A percentile compares a stretch with the other conserved stretches of the same genome.
Evolutionary conservation across 1,140 invertebrate species (phyloP).

Genomic region (Popillia japonica): DNA sequence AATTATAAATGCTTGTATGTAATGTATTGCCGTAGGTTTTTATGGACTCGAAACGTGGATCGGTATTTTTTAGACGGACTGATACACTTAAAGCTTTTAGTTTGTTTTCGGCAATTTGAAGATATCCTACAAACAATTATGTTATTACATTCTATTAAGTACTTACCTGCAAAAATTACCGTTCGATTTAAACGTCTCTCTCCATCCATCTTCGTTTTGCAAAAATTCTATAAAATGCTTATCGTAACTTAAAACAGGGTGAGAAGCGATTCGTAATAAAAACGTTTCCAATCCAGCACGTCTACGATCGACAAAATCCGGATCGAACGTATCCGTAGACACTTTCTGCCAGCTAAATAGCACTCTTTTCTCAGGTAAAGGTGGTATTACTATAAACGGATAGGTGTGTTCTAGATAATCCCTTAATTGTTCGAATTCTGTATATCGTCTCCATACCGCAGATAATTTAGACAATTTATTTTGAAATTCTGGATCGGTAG

Average conservation of each 20-base stretch:
- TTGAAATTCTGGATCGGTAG: slow-evolving; percentile 75
- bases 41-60: slow-evolving; percentile 77
- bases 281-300: slow-evolving; percentile 85
- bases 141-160: background rate
- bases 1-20: slow-evolving; percentile 70
- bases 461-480: slow-evolving; percentile 69
- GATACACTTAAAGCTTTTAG: slow-evolving; percentile 78
- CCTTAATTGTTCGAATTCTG: slow-evolving; percentile 83
- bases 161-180: slow-evolving; percentile 60
- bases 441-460: slow-evolving; percentile 82
- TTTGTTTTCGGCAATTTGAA: slow-evolving; percentile 78
- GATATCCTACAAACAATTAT: slow-evolving; percentile 65
- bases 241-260: slow-evolving; percentile 78
- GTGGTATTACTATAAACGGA: slow-evolving; percentile 80
- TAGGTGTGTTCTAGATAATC: slow-evolving; percentile 80
- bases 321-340: slow-evolving; percentile 81
- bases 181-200: slow-evolving; percentile 77
- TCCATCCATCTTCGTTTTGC: slow-evolving; percentile 79
- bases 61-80: slow-evolving; percentile 76
- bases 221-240: slow-evolving; percentile 79
- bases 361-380: slow-evolving; percentile 83
- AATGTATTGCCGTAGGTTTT: slow-evolving; percentile 80
- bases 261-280: slow-evolving; percentile 76
- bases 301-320: slow-evolving; percentile 85
- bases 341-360: slow-evolving; percentile 83